Evolutionary conservation across 2,888 invertebrate species (phyloP), one percentile per base, ranked within the genome.

Genomic region (Clusia tigrina): DNA sequence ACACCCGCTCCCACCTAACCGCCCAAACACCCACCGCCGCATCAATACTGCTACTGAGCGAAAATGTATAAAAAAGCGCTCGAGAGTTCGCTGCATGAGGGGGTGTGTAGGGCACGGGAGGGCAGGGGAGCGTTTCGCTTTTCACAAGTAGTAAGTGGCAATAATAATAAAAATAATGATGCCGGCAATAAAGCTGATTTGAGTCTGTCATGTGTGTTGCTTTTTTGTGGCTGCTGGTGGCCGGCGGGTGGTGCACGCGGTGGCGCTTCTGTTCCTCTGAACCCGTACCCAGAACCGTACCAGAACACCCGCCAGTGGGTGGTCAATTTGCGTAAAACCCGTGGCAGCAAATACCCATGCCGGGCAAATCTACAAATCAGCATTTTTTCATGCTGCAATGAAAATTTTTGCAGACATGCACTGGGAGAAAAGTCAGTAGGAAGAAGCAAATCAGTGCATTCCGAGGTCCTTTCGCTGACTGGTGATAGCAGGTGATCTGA

Each of bases 151-250:
- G 76, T 74, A 74, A 77, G 78, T 76, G 74, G 76, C 70, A 77
- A 81, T 81, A 80, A 80, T 80, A 80, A 80, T 80, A 81, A 80
- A 80, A 80, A 78, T 80, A 81, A 81, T 78, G 80, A 81, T 78
- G 78, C 72, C 71, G 69, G 78, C 80, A 81, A 80, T 80, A 81
- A 80, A 80, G 79, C 76, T 80, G 81, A 79, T 81, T 81, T 76
- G 79, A 79, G 78, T 76, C 72, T 65, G 69, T 67, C 62, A 63
- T 54, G 17, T 24, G n/a, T 58, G 15, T 32, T 23, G 42, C 23
- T 46, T 23, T 54, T 24, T 18, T 26, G 12, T 12, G 24, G 32
- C 12, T 55, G 54, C 63, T 20, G 51, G 46, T 53, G 25, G 37
- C 66, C 58, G 68, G 67, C 67, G 66, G 68, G 68, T 74, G 73